These are phyloP conservation scores for Laterallus jamaicensis DNA, from an alignment of 2,113 vertebrate species.

Conservation along the genomic window DNA sequence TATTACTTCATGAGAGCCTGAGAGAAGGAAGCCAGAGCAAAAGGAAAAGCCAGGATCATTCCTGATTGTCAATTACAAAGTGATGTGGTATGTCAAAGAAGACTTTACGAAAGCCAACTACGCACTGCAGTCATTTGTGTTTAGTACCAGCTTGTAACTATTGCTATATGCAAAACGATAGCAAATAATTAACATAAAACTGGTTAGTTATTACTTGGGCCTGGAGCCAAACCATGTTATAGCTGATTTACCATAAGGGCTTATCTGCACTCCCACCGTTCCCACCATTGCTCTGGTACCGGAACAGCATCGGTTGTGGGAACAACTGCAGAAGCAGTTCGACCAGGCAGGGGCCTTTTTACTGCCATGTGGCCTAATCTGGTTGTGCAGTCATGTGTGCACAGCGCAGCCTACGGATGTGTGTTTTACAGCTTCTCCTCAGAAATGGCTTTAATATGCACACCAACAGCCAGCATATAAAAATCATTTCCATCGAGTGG, in stretches of 20 bases:
- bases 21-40: neutral
- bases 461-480: conserved; percentile 25
- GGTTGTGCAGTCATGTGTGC: conserved; percentile 22
- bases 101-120: neutral
- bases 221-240: conserved; percentile 15
- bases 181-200: conserved; percentile 64
- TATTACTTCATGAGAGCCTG: neutral
- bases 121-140: neutral
- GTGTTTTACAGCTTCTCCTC: conserved; percentile 29
- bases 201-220: conserved; percentile 41
- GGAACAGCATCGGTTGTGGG: neutral
- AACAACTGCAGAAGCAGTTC: neutral
- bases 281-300: neutral
- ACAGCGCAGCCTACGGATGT: neutral
- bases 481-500: neutral
- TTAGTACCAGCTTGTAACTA: neutral
- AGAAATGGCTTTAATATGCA: conserved; percentile 29
- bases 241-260: conserved; percentile 17
- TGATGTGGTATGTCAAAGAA: neutral
- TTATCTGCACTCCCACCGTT: neutral
- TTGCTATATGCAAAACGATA: neutral
- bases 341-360: neutral
- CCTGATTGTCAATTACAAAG: neutral
- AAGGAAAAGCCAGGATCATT: neutral
- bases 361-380: conserved; percentile 16